Base-by-base conservation (phyloP, 2,888 invertebrate genomes). In the Rapana venosa region DNA sequence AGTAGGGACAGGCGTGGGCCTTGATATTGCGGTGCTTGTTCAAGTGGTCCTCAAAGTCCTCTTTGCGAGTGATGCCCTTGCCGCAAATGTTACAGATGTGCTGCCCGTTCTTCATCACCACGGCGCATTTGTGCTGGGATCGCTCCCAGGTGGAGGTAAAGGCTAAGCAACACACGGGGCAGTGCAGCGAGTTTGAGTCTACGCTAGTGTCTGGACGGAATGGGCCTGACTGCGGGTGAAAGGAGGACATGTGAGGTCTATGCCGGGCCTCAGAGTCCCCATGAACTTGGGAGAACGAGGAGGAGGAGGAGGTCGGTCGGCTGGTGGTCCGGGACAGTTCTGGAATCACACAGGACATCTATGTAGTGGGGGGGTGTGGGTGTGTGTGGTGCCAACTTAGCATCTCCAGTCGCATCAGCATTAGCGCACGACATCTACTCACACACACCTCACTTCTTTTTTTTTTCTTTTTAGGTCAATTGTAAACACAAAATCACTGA, bases 21-120 rank as follows among this genome's bases (percentile, higher is more conserved):
- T 86, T 86, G 86, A 86, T 86, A 35, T 86, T 86, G 17, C 86
- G 15, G 86, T 86, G 86, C 35, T 58, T 86, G 86, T 86, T 86
- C 86, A 86, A 32, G 35, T 86, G 86, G 22, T 86, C 86, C 35
- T 86, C 86, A 86, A 86, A 86, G 35, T 86, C 86, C 20, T 86
- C 86, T 35, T 56, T 61, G 20, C 86, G 86, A 20, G 86, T 86
- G 66, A 86, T 86, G 17, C 86, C 86, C 22, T 66, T 61, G 32
- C 86, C 86, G 26, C 86, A 86, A 1, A 86, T 86, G 35, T 30
- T 66, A 32, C 86, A 86, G 26, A 86, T 86, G 86, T 86, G 86
- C 66, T 86, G 86, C 20, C 86, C 66, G 8, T 86, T 86, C 86
- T 66, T 61, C 86, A 66, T n/a, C 61, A 35, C 2, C 20, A 32